Conservation (phyloP, 2,888 invertebrate genomes). For the Andrena flavipes region DNA sequence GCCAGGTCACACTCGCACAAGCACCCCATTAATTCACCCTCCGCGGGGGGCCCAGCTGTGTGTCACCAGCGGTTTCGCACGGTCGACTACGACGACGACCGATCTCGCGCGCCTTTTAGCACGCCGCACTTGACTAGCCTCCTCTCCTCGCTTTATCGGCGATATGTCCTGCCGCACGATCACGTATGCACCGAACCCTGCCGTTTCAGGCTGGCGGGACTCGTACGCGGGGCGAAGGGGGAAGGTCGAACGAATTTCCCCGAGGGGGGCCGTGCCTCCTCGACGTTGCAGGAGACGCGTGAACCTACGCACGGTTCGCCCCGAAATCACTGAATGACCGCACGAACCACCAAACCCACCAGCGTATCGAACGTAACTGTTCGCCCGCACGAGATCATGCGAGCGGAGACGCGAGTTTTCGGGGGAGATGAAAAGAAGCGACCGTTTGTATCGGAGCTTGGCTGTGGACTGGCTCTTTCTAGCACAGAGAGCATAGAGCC, state of each 20-base stretch:
- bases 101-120: conserved; percentile 26
- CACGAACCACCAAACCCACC: conserved; percentile 44
- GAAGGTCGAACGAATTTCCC: background rate
- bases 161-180: background rate
- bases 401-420: conserved; percentile 55
- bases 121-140: conserved; percentile 26
- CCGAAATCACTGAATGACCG: background rate
- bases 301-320: conserved; percentile 10
- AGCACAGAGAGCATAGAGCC: conserved; percentile 82
- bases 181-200: background rate
- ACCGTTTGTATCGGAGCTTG: conserved; percentile 84
- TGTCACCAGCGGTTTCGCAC: conserved; percentile 12
- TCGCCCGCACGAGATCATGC: conserved; percentile 27
- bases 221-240: too few relatives aligned
- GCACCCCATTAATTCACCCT: conserved; percentile 85
- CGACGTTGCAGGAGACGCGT: background rate
- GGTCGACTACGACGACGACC: background rate
- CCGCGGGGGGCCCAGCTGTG: conserved; percentile 15
- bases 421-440: conserved; percentile 69
- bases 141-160: background rate
- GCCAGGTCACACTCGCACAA: conserved; percentile 84
- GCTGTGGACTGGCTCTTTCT: conserved; percentile 84
- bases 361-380: conserved; percentile 42
- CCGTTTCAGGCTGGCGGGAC: too few relatives aligned
- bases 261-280: background rate